Base-by-base conservation (phyloP, 2,888 invertebrate species). In the Dynastes tityus region DNA sequence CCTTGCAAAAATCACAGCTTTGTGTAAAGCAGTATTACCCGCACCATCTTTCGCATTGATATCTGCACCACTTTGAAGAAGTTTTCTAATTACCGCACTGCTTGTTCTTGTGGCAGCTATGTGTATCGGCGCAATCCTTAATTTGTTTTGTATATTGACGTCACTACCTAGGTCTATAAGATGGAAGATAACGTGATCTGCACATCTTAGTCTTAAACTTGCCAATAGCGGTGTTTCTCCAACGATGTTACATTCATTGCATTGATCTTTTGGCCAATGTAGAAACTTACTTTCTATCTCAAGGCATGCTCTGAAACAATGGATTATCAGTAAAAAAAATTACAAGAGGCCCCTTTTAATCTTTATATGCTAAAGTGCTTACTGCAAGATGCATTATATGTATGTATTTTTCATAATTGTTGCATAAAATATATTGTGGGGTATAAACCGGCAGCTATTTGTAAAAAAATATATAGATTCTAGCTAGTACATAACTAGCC, bases 1-100 rank as follows among this genome's bases (percentile, higher is more conserved):
- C 68, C 68, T 68, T 51, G 11, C 2, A 5, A 2, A 11, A 11
- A 22, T 16, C 22, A 68, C 13, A 27, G 68, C 68, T 51, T 27
- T 51, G 13, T 68, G 68, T 11, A 68, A 27, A 5, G 68, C 51
- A 2, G 68, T 68, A 51, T 68, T 27, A 13, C 68, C 51, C 27
- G 27, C 27, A 5, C 11, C 8, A 29, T 68, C 68, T 29, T 29
- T 51, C 1, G 16, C 49, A n/a, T 68, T 68, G 53, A 68, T 27
- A 8, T 68, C 51, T 29, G 51, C 68, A 13, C 51, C 51, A 2
- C 5, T 49, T 68, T 51, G 16, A 29, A 68, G 49, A 13, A 68
- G 27, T 51, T 51, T 49, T 29, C 29, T 22, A 29, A 51, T 51
- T 11, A 68, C 29, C 6, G 27, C 6, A 22, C 27, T 29, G 68